Base-by-base conservation (phyloP, 1,140 invertebrate genomes). In the Atta cephalotes region DNA sequence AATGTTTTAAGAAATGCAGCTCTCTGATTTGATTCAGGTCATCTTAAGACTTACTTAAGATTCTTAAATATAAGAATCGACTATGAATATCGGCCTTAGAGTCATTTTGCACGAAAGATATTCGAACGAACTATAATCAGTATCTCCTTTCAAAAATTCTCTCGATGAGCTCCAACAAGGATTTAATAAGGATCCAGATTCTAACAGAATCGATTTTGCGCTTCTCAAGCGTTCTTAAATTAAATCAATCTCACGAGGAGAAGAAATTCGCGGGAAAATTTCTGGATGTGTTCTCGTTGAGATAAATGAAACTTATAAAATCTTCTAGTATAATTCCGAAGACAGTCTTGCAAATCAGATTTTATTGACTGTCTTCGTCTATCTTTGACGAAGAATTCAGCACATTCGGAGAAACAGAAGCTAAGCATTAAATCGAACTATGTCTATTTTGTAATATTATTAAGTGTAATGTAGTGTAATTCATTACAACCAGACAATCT, bases 391-490 rank as follows among this genome's bases (percentile, higher is more conserved):
- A 62, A 65, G 18, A 9, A n/a, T 25, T 45, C 10, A n/a, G 25
- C 12, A 49, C n/a, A 28, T 39, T 53, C 31, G 65, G n/a, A 53
- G 2, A 7, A 51, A 68, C 21, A 45, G 21, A n/a, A 81, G 9
- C 31, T 21, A 68, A 68, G 25, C 6, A 53, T 31, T 31, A 51
- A 12, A 7, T 5, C 45, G 45, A 70, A 56, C n/a, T 56, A 45
- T 45, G 76, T 56, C n/a, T 58, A 49, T 63, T 84, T 81, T 71
- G 28, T 76, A 76, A 76, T 81, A 81, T 84, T 51, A 28, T 84
- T 74, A 76, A 62, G 39, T 53, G 14, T 74, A 84, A 31, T 16
- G 39, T 82, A 78, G 18, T 18, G 53, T 82, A 82, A 74, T 62
- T 62, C 28, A 14, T 84, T 62, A 72, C 39, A 62, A 49, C 14